Evolutionary conservation across 2,113 vertebrate genomes (phyloP).

Genomic region (Podilymbus podiceps): DNA sequence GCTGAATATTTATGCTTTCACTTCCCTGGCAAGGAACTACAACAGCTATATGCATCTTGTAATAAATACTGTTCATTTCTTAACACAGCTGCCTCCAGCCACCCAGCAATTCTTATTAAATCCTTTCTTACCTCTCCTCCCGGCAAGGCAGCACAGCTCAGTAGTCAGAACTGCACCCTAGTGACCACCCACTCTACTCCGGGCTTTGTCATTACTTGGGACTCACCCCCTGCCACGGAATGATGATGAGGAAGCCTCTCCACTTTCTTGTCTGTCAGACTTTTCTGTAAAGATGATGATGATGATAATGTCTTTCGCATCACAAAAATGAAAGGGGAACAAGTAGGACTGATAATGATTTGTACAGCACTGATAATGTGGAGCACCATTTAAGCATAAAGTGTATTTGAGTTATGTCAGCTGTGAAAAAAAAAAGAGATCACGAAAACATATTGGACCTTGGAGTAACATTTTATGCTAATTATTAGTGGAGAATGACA

Average conservation of each 20-base stretch:
- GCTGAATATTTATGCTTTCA: not conserved
- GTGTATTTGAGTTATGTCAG: not conserved
- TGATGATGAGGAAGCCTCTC: not conserved
- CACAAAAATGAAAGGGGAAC: not conserved
- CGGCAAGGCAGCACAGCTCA: not conserved
- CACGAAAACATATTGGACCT: not conserved
- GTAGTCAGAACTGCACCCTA: not conserved
- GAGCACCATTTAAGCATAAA: not conserved
- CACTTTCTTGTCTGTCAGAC: not conserved
- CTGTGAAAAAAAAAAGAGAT: not conserved
- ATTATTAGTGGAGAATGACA: not conserved
- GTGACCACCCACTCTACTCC: not conserved
- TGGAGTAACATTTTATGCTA: not conserved
- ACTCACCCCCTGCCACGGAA: not conserved
- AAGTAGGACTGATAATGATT: not conserved
- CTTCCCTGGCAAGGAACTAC: not conserved
- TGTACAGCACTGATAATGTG: not conserved
- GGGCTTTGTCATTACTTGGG: not conserved
- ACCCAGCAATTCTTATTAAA: not conserved
- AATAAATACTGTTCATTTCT: not conserved
- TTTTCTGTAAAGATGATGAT: not conserved
- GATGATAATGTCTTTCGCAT: not conserved
- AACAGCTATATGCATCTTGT: not conserved
- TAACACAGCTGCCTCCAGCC: not conserved
- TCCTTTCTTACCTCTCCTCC: not conserved